These are phyloP conservation scores for Oophaga pumilio DNA, from an alignment of 2,113 vertebrate species.

Conservation along the genomic window DNA sequence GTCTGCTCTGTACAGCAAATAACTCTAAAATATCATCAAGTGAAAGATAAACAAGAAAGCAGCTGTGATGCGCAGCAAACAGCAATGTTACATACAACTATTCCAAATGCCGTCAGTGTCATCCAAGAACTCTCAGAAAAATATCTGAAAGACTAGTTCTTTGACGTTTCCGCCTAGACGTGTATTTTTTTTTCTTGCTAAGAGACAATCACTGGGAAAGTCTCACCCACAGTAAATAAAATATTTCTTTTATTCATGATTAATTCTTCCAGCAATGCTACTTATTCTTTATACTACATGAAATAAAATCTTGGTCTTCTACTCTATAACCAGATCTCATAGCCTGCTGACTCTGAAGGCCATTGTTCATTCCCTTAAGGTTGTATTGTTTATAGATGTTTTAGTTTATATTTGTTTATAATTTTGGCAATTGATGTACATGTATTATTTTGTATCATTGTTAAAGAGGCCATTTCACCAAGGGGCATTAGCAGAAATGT, in stretches of 20 bases:
- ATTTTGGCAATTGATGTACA: not conserved
- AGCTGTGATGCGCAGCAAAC: not conserved
- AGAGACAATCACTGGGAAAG: not conserved
- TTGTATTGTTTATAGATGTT: not conserved
- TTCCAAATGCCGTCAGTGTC: conserved; percentile 6
- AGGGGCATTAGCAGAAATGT: too few species aligned
- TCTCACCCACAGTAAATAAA: not conserved
- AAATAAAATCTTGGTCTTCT: not conserved
- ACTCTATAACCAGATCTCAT: not conserved
- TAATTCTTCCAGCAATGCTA: not conserved
- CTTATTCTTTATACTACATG: not conserved
- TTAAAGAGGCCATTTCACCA: too few species aligned
- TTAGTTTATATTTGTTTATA: not conserved
- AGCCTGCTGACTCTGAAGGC: not conserved
- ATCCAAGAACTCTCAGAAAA: not conserved
- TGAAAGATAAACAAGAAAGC: conserved; percentile 34
- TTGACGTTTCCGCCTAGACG: not conserved
- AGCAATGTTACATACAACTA: not conserved
- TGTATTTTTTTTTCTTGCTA: not conserved
- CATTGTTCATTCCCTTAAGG: not conserved
- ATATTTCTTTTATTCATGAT: not conserved
- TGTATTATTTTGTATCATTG: not conserved
- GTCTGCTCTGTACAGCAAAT: conserved; percentile 18
- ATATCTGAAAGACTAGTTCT: not conserved
- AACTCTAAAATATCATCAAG: conserved; percentile 40